Conservation (phyloP, 2,888 invertebrate species). For the Ypsolopha scabrella region DNA sequence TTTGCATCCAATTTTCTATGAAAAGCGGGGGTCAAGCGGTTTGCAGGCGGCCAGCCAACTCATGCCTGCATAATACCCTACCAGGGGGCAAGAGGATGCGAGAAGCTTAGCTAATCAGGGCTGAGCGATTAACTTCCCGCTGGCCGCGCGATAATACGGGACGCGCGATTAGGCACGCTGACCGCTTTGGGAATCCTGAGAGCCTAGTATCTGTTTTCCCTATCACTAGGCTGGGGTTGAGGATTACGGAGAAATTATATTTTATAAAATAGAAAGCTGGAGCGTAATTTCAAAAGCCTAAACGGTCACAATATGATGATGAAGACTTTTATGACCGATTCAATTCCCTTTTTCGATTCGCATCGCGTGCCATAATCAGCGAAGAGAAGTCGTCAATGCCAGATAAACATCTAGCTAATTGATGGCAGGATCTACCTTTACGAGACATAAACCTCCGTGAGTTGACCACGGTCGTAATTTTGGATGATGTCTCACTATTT, state of each 20-base stretch:
- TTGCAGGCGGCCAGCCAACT: conserved; percentile 21
- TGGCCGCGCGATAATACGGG: conserved; percentile 58
- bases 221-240: too few species aligned
- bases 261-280: too few species aligned
- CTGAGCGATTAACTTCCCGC: conserved; percentile 53
- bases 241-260: too few species aligned
- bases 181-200: conserved; percentile 46
- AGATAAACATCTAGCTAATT: conserved; percentile 1
- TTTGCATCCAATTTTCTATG: neutral
- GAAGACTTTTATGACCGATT: too few species aligned
- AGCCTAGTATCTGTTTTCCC: conserved; percentile 30
- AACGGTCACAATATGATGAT: too few species aligned
- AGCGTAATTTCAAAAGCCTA: too few species aligned
- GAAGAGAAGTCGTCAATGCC: neutral
- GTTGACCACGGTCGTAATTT: neutral
- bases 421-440: neutral
- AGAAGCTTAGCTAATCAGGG: conserved; percentile 63
- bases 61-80: conserved; percentile 57
- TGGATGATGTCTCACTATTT: conserved; percentile 5
- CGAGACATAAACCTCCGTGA: neutral
- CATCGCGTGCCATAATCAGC: neutral
- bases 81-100: conserved; percentile 46
- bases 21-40: conserved; percentile 20
- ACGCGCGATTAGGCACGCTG: conserved; percentile 62
- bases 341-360: neutral